These are phyloP conservation scores for Indri indri DNA, from an alignment of 2,113 vertebrate genomes.

Conservation along the genomic window DNA sequence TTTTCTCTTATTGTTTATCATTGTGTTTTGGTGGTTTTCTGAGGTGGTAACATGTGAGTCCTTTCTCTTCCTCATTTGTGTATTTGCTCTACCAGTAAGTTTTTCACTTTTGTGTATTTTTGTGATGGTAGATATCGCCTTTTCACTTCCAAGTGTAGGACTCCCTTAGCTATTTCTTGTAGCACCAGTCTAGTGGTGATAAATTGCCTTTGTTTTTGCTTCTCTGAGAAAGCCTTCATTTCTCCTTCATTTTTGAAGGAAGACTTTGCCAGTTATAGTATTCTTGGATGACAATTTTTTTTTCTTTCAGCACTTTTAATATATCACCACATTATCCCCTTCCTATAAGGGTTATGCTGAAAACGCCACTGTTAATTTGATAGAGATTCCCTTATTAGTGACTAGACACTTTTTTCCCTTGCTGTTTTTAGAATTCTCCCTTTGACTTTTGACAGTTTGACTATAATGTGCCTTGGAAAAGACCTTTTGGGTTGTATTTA, in stretches of 20 bases:
- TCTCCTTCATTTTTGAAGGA: not conserved
- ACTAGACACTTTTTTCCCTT: not conserved
- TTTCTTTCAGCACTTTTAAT: not conserved
- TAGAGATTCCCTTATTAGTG: not conserved
- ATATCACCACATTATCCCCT: not conserved
- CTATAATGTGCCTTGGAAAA: not conserved
- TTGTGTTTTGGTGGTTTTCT: not conserved
- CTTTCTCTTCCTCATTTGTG: not conserved
- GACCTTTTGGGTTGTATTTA: not conserved
- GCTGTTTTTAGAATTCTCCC: not conserved
- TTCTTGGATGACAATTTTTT: not conserved
- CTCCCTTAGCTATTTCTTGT: not conserved
- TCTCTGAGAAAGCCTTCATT: not conserved
- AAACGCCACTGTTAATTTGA: not conserved
- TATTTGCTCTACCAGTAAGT: not conserved
- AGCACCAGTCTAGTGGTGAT: not conserved
- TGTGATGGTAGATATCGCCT: not conserved
- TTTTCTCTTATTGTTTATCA: not conserved
- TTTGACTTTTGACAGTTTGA: not conserved
- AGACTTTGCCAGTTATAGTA: not conserved
- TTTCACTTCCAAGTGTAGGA: not conserved
- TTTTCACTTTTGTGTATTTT: not conserved
- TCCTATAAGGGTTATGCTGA: not conserved
- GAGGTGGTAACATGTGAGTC: not conserved
- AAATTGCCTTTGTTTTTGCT: not conserved